These are phyloP conservation scores for Cephalopachus bancanus DNA, from an alignment of 2,797 vertebrate genomes.

Conservation along the genomic window DNA sequence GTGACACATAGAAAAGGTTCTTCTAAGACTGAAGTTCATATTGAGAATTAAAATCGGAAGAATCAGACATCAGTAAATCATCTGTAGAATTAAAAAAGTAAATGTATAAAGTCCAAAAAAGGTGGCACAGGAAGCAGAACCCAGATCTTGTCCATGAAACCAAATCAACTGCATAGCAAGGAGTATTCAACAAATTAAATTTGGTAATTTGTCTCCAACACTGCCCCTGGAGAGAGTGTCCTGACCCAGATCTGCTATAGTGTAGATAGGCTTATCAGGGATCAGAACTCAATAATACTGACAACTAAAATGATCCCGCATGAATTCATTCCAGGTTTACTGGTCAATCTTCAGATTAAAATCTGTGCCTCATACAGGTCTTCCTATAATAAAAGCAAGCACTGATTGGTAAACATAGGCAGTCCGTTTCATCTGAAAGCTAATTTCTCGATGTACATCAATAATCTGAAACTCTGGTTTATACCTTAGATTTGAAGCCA, in stretches of 20 bases:
- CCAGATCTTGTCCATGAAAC: conserved; percentile 17
- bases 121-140: not conserved
- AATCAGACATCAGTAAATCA: not conserved
- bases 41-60: conserved; percentile 43
- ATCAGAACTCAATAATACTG: conserved; percentile 47
- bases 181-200: conserved; percentile 62
- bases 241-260: conserved; percentile 65
- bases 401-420: not conserved
- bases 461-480: conserved; percentile 8
- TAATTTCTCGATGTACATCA: conserved; percentile 46
- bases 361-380: conserved; percentile 7
- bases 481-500: conserved; percentile 48
- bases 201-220: conserved; percentile 55
- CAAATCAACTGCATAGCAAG: conserved; percentile 50
- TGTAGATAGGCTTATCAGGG: conserved; percentile 57
- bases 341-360: conserved; percentile 59
- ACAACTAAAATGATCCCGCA: conserved; percentile 24
- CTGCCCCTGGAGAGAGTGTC: conserved; percentile 12
- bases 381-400: not conserved
- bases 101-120: conserved; percentile 60
- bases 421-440: conserved; percentile 39
- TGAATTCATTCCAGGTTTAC: conserved; percentile 56
- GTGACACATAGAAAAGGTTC: conserved; percentile 1
- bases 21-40: conserved; percentile 44
- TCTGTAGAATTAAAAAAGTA: conserved; percentile 32